A percentile compares a stretch with the other conserved stretches of the same genome.
Conservation (phyloP, 1,140 invertebrate species). For the Diorhabda sublineata region DNA sequence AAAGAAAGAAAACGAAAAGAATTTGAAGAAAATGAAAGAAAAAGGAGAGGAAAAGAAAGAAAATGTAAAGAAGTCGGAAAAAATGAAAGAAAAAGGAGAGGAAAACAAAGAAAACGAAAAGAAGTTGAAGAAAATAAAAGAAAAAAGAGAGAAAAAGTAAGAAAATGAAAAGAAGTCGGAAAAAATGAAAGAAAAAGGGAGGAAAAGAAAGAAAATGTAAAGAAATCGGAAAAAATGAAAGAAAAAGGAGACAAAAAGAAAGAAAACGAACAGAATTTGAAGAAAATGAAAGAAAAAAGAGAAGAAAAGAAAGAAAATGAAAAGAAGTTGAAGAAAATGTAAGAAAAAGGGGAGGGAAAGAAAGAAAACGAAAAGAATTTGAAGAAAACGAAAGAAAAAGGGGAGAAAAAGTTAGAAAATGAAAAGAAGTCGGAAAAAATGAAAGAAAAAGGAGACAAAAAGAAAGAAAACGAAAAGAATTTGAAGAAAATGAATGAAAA, state of each 20-base stretch:
- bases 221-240: no score
- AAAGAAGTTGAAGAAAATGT: background rate
- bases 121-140: background rate
- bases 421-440: no score
- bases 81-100: background rate
- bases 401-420: no score
- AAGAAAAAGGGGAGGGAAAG: background rate
- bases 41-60: background rate
- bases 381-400: background rate
- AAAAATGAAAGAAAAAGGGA: background rate
- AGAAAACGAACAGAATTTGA: no score
- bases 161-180: background rate
- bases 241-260: no score
- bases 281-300: no score
- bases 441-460: no score
- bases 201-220: no score
- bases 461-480: no score
- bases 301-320: background rate
- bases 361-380: background rate
- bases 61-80: background rate
- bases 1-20: slow-evolving; percentile 6
- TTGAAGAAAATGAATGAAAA: no score
- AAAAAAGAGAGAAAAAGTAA: background rate
- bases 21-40: background rate
- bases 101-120: background rate